Evolutionary conservation across 1,140 invertebrate species (phyloP), one percentile per base, ranked within the genome.

Genomic region (Coelopa frigida): DNA sequence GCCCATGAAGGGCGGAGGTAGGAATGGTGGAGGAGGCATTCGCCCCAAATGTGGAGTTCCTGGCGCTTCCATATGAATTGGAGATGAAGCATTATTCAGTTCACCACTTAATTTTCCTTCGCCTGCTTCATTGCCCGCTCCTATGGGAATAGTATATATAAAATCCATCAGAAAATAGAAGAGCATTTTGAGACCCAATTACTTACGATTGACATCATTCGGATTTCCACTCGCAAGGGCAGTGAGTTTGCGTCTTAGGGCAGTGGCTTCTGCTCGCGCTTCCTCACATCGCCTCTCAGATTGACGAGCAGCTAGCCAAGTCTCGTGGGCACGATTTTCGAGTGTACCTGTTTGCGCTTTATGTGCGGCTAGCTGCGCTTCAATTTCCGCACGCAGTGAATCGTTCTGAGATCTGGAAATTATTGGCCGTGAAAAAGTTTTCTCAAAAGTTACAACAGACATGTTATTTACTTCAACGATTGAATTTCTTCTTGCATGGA

Each of bases 401-500:
- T 87, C 85, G 62, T 81, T 78, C 68, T 83, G 80, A 55, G 78
- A 74, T 55, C 81, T 83, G 46, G 2, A 42, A 42, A 35, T n/a
- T 33, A 38, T 8, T 24, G 33, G 27, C 50, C 14, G 27, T 29
- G 39, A 33, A 21, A 29, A 23, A 14, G 12, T 24, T 17, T 47
- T 50, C 32, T 31, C 22, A 38, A 42, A 50, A 2, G 31, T 17
- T n/a, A n/a, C n/a, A n/a, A n/a, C n/a, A 5, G 29, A 35, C 31
- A 11, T 21, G 17, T 6, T 10, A 63, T 74, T 77, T 69, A 87
- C 85, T 85, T 87, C 53, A 83, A 83, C 72, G 81, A 81, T 61
- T 85, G 81, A 54, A 87, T 78, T 77, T 89, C 85, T 60, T 83
- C 82, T 67, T 88, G 83, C 69, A 88, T 76, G 8, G 79, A 72